Conservation (phyloP, 2,888 invertebrate genomes). For the Teleiodes luculella region DNA sequence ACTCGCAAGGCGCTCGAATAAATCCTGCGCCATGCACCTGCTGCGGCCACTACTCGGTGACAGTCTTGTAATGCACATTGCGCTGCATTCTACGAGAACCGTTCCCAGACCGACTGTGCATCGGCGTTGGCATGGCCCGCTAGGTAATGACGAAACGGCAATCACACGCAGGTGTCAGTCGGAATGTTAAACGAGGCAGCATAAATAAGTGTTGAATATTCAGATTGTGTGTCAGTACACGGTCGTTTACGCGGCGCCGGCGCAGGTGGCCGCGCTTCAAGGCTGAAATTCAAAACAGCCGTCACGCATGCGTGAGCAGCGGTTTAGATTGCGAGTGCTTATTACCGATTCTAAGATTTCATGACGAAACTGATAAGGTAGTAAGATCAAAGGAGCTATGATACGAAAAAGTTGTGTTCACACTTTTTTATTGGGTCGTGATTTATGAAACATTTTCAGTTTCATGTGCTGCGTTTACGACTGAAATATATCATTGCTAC, state of each 20-base stretch:
- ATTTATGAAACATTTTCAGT: constrained; percentile 9
- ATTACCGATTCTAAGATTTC: constrained; percentile 43
- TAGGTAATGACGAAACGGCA: constrained; percentile 50
- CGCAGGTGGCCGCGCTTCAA: constrained; percentile 80
- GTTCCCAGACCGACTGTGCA: constrained; percentile 23
- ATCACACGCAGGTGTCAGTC: constrained; percentile 67
- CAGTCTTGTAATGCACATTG: constrained; percentile 1
- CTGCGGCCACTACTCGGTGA: constrained; percentile 31
- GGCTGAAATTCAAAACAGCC: constrained; percentile 79
- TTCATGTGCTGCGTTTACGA: neutral
- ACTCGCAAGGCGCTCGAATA: constrained; percentile 61
- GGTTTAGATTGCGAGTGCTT: constrained; percentile 53
- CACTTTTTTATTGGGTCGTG: constrained; percentile 5
- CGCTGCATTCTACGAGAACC: constrained; percentile 3
- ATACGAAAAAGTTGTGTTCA: constrained; percentile 7
- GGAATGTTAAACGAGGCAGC: constrained; percentile 68
- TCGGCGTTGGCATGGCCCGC: constrained; percentile 30
- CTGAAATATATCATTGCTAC: neutral
- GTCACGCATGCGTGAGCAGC: constrained; percentile 73
- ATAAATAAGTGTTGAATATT: constrained; percentile 76
- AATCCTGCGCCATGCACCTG: constrained; percentile 75
- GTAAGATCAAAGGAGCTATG: constrained; percentile 15
- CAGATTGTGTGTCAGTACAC: constrained; percentile 75
- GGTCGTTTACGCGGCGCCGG: constrained; percentile 81
- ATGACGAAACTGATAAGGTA: constrained; percentile 24